These are phyloP conservation scores for Amphiura filiformis DNA, from an alignment of 35 echinoderm and acorn worm species.

Conservation along the genomic window DNA sequence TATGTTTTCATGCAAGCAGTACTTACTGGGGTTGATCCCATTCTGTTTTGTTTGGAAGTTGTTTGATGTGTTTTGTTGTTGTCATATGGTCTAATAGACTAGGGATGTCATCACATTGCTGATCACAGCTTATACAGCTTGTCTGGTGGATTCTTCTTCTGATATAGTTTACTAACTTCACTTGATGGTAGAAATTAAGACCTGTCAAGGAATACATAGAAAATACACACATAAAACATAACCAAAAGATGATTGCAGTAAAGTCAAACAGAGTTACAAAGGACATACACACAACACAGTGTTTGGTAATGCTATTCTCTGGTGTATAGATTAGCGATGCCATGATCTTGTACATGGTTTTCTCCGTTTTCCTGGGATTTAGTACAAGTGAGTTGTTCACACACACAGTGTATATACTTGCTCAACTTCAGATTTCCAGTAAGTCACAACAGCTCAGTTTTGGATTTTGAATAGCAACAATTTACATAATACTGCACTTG, in stretches of 20 bases:
- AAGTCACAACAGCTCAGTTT: too few relatives aligned
- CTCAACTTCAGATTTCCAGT: too few relatives aligned
- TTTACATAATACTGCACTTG: too few relatives aligned
- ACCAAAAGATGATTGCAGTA: not conserved
- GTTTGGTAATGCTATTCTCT: too few relatives aligned
- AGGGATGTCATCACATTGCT: conserved; percentile 26
- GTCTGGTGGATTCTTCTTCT: conserved; percentile 56
- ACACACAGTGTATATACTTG: too few relatives aligned
- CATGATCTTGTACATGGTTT: too few relatives aligned
- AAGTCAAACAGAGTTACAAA: not conserved
- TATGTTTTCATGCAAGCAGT: too few relatives aligned
- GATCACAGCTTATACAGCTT: conserved; percentile 61
- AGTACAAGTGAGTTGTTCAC: too few relatives aligned
- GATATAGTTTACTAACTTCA: conserved; percentile 92
- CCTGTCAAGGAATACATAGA: conserved; percentile 17
- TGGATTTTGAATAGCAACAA: too few relatives aligned
- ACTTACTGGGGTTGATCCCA: conserved; percentile 99
- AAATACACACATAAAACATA: too few relatives aligned
- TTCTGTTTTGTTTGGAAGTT: conserved; percentile 44
- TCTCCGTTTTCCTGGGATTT: too few relatives aligned
- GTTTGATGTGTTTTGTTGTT: conserved; percentile 48
- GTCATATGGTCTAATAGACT: conserved; percentile 57
- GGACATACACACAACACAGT: not conserved
- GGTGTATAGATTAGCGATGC: too few relatives aligned
- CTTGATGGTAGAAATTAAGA: conserved; percentile 92